These are phyloP conservation scores for Cecidostiba fungosa DNA, from an alignment of 2,888 invertebrate species.

Conservation along the genomic window DNA sequence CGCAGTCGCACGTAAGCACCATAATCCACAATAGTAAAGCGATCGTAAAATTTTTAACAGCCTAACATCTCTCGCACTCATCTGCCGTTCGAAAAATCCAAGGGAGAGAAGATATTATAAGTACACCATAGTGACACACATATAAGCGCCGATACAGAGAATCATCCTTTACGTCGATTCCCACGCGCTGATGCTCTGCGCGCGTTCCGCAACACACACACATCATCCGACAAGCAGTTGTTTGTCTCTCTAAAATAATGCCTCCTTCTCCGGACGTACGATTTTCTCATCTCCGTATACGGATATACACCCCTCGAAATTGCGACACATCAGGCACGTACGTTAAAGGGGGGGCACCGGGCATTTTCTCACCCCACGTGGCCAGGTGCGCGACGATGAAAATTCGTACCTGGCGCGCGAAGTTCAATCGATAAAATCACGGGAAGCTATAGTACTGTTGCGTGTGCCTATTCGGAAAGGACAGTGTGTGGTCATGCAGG, in stretches of 20 bases:
- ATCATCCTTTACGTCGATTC: constrained; percentile 58
- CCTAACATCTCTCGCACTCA: background rate
- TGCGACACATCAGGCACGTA: constrained; percentile 19
- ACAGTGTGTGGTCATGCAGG: constrained; percentile 4
- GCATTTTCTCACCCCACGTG: constrained; percentile 57
- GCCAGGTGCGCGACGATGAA: constrained; percentile 58
- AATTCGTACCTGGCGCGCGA: constrained; percentile 59
- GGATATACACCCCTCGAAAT: constrained; percentile 50
- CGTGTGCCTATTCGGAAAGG: background rate
- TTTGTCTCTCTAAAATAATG: constrained; percentile 39
- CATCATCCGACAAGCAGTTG: constrained; percentile 24
- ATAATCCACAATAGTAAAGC: background rate
- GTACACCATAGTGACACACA: background rate
- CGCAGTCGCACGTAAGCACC: background rate
- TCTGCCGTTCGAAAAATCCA: background rate
- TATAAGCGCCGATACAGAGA: constrained; percentile 49
- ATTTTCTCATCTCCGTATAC: constrained; percentile 45
- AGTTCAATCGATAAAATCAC: constrained; percentile 17
- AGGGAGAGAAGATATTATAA: background rate
- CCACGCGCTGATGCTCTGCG: constrained; percentile 45
- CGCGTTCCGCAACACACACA: background rate
- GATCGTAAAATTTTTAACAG: constrained; percentile 26
- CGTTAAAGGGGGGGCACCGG: background rate
- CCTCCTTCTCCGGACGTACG: constrained; percentile 15
- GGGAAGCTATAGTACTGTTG: background rate